These are phyloP conservation scores for Poeciliopsis prolifica DNA, from an alignment of 2,113 vertebrate genomes.

Conservation along the genomic window DNA sequence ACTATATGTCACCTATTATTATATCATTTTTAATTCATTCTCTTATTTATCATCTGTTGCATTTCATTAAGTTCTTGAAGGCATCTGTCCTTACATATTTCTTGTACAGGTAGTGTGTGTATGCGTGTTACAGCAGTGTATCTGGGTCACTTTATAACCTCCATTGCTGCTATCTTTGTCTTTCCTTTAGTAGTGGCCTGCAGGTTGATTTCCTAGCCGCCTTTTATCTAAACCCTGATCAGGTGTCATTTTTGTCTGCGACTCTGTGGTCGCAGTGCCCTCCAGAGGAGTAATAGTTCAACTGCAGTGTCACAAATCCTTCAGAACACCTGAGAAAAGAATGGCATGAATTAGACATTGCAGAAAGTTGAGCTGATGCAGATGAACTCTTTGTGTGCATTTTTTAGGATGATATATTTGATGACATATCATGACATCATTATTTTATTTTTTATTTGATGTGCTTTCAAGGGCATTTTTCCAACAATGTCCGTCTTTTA, in stretches of 20 bases:
- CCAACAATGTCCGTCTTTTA: not conserved
- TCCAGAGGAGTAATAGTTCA: conserved; percentile 25
- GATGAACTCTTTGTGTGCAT: no score
- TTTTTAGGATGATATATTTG: no score
- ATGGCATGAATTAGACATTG: no score
- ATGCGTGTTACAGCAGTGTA: no score
- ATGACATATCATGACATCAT: no score
- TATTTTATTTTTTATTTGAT: no score
- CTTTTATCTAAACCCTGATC: conserved; percentile 23
- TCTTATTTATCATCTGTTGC: no score
- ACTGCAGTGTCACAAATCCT: conserved; percentile 15
- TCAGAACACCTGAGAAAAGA: not conserved
- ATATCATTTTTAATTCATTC: no score
- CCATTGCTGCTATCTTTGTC: conserved; percentile 27
- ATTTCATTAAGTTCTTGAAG: no score
- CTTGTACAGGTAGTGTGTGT: not conserved
- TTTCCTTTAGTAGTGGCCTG: conserved; percentile 8
- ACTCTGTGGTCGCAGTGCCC: conserved; percentile 55
- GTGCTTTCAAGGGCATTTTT: not conserved
- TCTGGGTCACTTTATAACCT: not conserved
- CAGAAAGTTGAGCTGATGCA: no score
- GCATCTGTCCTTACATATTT: conserved; percentile 5
- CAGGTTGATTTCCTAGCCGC: conserved; percentile 22
- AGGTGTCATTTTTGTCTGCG: conserved; percentile 3
- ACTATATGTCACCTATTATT: not conserved